A percentile compares a stretch with the other conserved stretches of the same genome.
phyloP scores from a whole-genome alignment of 2,888 invertebrate genomes.

The Eucera pruinosa region DNA sequence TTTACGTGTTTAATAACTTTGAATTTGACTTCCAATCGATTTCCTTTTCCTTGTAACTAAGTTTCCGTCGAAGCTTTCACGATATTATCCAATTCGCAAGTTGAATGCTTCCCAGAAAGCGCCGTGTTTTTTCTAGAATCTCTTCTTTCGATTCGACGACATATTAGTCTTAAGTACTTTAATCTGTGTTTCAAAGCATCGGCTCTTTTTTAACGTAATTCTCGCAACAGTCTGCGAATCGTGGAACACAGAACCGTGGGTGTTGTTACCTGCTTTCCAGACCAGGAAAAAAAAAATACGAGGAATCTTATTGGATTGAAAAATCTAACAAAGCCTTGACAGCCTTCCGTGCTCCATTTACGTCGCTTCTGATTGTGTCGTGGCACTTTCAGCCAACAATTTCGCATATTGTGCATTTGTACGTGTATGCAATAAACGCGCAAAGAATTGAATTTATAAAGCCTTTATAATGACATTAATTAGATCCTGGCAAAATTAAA shows the following conservation, averaged over 20 bases:
- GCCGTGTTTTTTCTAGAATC: background rate
- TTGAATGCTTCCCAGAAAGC: background rate
- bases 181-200: slow-evolving; percentile 3
- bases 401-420: background rate
- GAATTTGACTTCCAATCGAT: no score
- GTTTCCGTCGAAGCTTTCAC: background rate
- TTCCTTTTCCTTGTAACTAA: background rate
- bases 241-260: background rate
- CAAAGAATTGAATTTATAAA: background rate
- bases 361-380: background rate
- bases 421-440: background rate
- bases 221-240: background rate
- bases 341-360: slow-evolving; percentile 7
- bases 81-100: background rate
- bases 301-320: slow-evolving; percentile 7
- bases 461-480: no score
- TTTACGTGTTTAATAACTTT: no score
- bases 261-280: slow-evolving; percentile 2
- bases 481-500: no score
- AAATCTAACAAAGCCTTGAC: background rate
- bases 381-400: background rate
- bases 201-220: background rate
- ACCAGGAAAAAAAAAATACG: background rate
- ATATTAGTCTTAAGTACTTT: background rate
- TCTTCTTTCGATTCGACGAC: background rate